These are phyloP conservation scores for Sardina pilchardus DNA, from an alignment of 2,113 vertebrate genomes.

Conservation along the genomic window DNA sequence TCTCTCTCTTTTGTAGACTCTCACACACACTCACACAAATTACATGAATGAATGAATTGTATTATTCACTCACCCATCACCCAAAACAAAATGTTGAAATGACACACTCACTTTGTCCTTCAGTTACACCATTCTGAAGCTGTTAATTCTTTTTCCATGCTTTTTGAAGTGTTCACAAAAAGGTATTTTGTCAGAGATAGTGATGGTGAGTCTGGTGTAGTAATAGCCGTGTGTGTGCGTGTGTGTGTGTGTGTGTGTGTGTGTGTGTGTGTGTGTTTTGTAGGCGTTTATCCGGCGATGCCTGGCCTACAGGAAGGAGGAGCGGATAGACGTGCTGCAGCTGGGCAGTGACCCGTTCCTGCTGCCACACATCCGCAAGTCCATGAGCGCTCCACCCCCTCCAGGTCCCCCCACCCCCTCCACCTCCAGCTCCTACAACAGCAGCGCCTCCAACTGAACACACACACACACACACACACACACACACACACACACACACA, in stretches of 20 bases:
- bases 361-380: slow-evolving; percentile 90
- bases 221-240: background rate
- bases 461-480: background rate
- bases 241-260: background rate
- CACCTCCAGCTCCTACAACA: slow-evolving; percentile 86
- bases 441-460: slow-evolving; percentile 88
- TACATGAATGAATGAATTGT: too few species aligned
- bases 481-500: background rate
- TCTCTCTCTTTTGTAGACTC: too few species aligned
- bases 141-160: background rate
- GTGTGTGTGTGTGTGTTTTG: background rate
- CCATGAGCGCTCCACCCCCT: slow-evolving; percentile 81
- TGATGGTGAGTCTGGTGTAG: background rate
- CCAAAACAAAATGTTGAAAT: background rate
- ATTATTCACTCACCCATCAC: background rate
- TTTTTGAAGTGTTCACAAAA: background rate
- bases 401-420: slow-evolving; percentile 81
- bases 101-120: background rate
- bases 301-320: slow-evolving; percentile 92
- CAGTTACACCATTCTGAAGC: background rate
- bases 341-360: slow-evolving; percentile 90
- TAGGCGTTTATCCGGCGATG: slow-evolving; percentile 94
- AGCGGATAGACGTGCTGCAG: slow-evolving; percentile 91
- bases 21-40: too few species aligned
- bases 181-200: background rate